Evolutionary conservation across 2,888 invertebrate genomes (phyloP).

Genomic region (Eupithecia centaureata): DNA sequence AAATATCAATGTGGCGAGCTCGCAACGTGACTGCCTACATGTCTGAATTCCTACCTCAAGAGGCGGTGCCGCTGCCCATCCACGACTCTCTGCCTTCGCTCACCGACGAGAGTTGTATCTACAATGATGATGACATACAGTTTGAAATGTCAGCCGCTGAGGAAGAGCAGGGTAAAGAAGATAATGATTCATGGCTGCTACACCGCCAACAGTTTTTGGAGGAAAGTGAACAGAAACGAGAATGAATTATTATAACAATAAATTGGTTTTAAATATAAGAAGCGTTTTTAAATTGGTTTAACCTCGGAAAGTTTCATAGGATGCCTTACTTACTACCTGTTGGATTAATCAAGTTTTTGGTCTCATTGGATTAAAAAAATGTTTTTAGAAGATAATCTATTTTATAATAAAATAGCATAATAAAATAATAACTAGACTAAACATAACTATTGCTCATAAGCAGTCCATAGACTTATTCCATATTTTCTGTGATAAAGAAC

Average conservation of each 20-base stretch:
- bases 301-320: background rate
- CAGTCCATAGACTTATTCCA: constrained; percentile 30
- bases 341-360: background rate
- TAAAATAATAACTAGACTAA: constrained; percentile 52
- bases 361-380: background rate
- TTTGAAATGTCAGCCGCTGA: constrained; percentile 69
- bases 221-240: constrained; percentile 61
- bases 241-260: constrained; percentile 1
- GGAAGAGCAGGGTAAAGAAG: constrained; percentile 68
- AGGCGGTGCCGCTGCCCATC: constrained; percentile 86
- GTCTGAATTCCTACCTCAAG: constrained; percentile 87
- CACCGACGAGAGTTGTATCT: constrained; percentile 61
- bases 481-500: constrained; percentile 40
- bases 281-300: background rate
- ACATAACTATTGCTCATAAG: constrained; percentile 18
- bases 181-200: constrained; percentile 74
- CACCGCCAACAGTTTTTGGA: constrained; percentile 76
- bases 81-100: constrained; percentile 86
- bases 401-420: constrained; percentile 58
- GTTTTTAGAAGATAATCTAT: constrained; percentile 30
- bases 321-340: too few relatives aligned
- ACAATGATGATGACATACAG: constrained; percentile 72
- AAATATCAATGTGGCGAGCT: constrained; percentile 87
- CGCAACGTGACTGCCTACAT: constrained; percentile 87
- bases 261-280: background rate